Evolutionary conservation across 2,888 invertebrate genomes (phyloP).

Genomic region (Orthosia gracilis): DNA sequence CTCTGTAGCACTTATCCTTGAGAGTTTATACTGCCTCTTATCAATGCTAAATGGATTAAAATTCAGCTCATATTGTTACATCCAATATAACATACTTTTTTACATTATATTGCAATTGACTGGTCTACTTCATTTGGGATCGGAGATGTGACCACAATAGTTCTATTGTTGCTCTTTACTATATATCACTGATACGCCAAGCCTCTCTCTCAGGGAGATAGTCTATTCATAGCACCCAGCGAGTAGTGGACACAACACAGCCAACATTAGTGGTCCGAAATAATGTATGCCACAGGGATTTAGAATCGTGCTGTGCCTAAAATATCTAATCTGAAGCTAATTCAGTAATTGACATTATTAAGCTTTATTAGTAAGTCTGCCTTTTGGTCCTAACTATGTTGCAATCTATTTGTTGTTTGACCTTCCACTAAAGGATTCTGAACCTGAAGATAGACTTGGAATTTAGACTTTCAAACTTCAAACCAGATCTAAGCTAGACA

Average conservation of each 20-base stretch:
- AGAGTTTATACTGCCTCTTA: too few species aligned
- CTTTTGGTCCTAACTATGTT: not conserved
- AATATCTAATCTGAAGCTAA: conserved; percentile 21
- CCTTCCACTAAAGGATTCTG: not conserved
- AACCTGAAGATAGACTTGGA: not conserved
- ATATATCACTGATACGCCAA: not conserved
- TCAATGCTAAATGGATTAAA: too few species aligned
- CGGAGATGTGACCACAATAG: not conserved
- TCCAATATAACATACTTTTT: not conserved
- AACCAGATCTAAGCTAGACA: not conserved
- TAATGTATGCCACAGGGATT: conserved; percentile 36
- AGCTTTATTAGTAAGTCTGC: not conserved
- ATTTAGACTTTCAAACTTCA: not conserved
- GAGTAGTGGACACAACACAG: not conserved
- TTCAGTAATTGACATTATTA: not conserved
- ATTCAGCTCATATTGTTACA: not conserved
- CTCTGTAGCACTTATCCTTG: not conserved
- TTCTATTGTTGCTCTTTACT: conserved; percentile 4
- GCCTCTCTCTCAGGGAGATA: not conserved
- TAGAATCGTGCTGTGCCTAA: not conserved
- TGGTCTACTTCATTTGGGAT: not conserved
- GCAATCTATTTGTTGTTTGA: not conserved
- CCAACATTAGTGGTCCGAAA: conserved; percentile 23
- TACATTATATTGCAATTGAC: not conserved
- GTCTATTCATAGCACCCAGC: conserved; percentile 33